Percentiles rank a stretch among this genome's conserved stretches.
These are phyloP conservation scores for Mastomys natalensis DNA, from an alignment of 2,113 vertebrate species.

Conservation along the genomic window DNA sequence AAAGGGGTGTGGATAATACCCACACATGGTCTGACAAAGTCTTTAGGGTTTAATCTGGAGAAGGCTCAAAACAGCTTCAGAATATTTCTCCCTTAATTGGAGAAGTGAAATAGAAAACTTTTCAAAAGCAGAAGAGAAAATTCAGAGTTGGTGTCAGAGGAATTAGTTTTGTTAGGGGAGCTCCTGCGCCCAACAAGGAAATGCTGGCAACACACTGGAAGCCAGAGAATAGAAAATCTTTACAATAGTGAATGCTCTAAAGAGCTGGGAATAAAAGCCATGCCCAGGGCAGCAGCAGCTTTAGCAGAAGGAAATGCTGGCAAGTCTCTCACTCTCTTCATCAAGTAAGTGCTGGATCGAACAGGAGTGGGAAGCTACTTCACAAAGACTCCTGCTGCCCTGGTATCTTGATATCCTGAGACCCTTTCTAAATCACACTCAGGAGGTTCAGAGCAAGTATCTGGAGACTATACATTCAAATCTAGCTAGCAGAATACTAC, in stretches of 20 bases:
- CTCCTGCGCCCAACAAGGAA: background rate
- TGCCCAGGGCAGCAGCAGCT: background rate
- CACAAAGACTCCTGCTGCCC: background rate
- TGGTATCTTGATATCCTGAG: background rate
- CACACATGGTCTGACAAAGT: background rate
- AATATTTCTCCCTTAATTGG: background rate
- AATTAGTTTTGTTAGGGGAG: background rate
- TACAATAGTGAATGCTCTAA: background rate
- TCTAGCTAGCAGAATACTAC: background rate
- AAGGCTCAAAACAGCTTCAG: background rate
- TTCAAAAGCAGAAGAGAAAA: background rate
- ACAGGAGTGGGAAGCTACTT: background rate
- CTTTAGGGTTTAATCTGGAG: background rate
- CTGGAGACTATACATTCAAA: background rate
- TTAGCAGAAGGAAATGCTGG: background rate
- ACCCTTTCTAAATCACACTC: background rate
- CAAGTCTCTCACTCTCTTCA: background rate
- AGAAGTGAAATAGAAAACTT: background rate
- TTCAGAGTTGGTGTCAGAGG: background rate
- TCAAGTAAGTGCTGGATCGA: background rate
- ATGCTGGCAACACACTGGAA: background rate
- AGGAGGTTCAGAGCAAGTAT: background rate
- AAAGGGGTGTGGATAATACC: background rate
- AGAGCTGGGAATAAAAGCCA: background rate
- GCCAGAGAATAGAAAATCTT: background rate